phyloP scores from a whole-genome alignment of 1,140 invertebrate species.

The Drosophila azteca region DNA sequence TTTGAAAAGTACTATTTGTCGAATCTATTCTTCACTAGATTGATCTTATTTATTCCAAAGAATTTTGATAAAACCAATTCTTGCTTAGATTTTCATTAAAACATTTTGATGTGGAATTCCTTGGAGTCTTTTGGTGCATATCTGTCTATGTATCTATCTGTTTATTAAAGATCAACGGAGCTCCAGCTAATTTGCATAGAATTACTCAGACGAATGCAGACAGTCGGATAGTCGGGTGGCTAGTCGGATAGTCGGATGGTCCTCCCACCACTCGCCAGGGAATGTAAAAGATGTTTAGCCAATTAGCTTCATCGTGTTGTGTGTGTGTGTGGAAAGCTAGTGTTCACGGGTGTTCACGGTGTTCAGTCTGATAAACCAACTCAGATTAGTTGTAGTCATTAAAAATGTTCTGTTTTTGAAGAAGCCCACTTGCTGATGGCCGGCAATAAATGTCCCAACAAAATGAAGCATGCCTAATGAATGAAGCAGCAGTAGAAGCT shows the following conservation, averaged over 20 bases:
- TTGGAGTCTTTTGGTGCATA: slow-evolving; percentile 6
- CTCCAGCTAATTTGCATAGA: slow-evolving; percentile 18
- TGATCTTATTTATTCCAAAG: too few relatives aligned
- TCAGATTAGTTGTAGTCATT: slow-evolving; percentile 54
- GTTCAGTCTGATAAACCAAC: slow-evolving; percentile 60
- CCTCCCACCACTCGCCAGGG: too few relatives aligned
- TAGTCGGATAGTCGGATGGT: too few relatives aligned
- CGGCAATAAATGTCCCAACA: slow-evolving; percentile 62
- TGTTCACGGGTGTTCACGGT: slow-evolving; percentile 10
- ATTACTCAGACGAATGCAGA: slow-evolving; percentile 1
- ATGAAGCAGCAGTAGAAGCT: slow-evolving; percentile 32
- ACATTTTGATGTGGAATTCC: too few relatives aligned
- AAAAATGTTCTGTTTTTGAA: slow-evolving; percentile 15
- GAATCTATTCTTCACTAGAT: too few relatives aligned
- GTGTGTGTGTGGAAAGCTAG: too few relatives aligned
- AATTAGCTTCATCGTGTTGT: too few relatives aligned
- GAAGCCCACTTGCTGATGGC: slow-evolving; percentile 58
- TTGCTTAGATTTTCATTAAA: too few relatives aligned
- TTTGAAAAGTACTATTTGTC: too few relatives aligned
- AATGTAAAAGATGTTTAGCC: too few relatives aligned
- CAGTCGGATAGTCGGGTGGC: too few relatives aligned
- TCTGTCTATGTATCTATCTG: slow-evolving; percentile 26
- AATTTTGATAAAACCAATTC: slow-evolving; percentile 16
- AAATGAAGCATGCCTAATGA: slow-evolving; percentile 71
- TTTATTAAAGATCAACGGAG: slow-evolving; percentile 44